Base-by-base conservation (phyloP, 2,888 invertebrate genomes). In the Mellilla xanthometata region DNA sequence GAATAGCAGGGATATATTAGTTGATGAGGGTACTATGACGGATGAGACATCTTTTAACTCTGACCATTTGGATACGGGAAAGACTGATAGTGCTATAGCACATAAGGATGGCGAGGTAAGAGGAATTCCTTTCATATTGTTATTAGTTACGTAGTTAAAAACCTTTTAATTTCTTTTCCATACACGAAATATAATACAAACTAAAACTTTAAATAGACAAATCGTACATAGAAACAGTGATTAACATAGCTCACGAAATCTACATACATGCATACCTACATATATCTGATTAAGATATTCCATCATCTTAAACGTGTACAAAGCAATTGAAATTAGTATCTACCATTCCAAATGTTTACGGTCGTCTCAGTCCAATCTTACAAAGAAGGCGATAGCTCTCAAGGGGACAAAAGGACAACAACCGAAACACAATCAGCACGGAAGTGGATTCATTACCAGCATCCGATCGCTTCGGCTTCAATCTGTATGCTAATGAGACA, bases 401-500 rank as follows among this genome's bases (percentile, higher is more conserved):
- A 36, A 48, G 12, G 29, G 36, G 31, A 46, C 35, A 36, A 43
- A 50, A 36, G 41, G 43, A 52, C 43, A 44, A 41, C 39, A 56
- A 52, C 50, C 47, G 39, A 52, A 60, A 56, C 43, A 61, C 56
- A 59, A 58, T 58, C 56, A 56, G 64, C 61, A 62, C 56, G 57
- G 61, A 65, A 73, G 72, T 63, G 58, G 63, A 59, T 73, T 75
- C 67, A 70, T 76, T 74, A 72, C 67, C 59, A 71, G 62, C 60
- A 65, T 71, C 68, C 67, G 61, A 68, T 72, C 64, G 69, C 56
- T 65, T 64, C 58, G 55, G 63, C 65, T 72, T 76, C 81, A 84
- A 84, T 85, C 74, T 85, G 80, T 82, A 86, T 85, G 86, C 68
- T 76, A 85, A 86, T 84, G 74, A 68, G 67, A 56, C 32, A 32